Base-by-base conservation (phyloP, 2,113 vertebrate species). In the Neolamprologus hecqui region DNA sequence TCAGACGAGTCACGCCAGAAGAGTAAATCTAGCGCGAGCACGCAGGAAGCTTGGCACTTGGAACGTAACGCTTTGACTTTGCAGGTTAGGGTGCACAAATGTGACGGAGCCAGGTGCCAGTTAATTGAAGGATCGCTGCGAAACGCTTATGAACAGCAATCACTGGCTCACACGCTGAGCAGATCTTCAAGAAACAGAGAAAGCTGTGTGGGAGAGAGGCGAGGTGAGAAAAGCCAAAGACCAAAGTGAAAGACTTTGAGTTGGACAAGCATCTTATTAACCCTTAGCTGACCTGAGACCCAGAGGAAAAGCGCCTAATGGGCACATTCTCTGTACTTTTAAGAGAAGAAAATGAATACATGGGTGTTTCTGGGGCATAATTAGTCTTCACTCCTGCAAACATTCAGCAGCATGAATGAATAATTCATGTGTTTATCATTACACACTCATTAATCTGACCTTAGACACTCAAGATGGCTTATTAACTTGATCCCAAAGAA, bases 371-470 rank as follows among this genome's bases (percentile, higher is more conserved):
- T 83, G 21, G 33, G 51, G 15, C 9, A 51, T 21, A 85, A 88
- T 91, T 89, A 87, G 86, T 87, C 19, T 75, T 79, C 21, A 65
- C n/a, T 40, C 35, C 7, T n/a, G 4, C 19, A 84, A 83, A 85
- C 45, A 65, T 84, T 65, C 65, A 82, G 84, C 17, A 19, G 53
- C 3, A 9, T 37, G 19, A 54, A 47, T 94, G 85, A 90, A 94
- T 93, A 88, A 93, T 92, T 86, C 37, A 93, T 88, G 40, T 87
- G 86, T 90, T 88, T 84, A 83, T 91, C 81, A 77, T 80, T 13
- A 60, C 40, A 77, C 54, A 63, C 37, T 91, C 90, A 86, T 92
- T 94, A 87, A 54, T 85, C 31, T 90, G 84, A 87, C 79, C 51
- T 77, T 5, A 70, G 15, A 83, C 17, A 60, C 1, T 79, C 54